Conservation (phyloP, 2,797 vertebrate species). For the Cottoperca gobio region DNA sequence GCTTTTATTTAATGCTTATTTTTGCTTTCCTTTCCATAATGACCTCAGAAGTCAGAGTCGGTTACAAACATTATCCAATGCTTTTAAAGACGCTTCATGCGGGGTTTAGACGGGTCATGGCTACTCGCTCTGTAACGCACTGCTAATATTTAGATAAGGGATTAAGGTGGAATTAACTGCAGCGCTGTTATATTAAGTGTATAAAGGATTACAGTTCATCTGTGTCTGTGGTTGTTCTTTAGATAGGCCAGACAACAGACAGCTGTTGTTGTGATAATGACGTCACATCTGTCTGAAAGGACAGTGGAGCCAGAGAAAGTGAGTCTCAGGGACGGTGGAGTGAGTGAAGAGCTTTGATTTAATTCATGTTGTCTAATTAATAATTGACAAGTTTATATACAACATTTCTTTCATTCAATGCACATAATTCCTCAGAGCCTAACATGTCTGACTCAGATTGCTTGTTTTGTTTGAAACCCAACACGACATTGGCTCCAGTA, state of each 20-base stretch:
- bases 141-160: not conserved
- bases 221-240: conserved; percentile 16
- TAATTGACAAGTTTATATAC: no score
- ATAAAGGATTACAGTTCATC: conserved; percentile 27
- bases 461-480: not conserved
- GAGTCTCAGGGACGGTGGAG: conserved; percentile 1
- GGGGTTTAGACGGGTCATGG: not conserved
- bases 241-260: conserved; percentile 48
- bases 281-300: conserved; percentile 48
- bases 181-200: not conserved
- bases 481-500: not conserved
- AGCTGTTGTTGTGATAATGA: conserved; percentile 47
- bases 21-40: not conserved
- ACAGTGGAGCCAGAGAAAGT: conserved; percentile 26
- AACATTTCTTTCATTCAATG: no score
- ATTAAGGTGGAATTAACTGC: conserved; percentile 21
- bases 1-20: not conserved
- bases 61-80: not conserved
- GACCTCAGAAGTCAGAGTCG: not conserved
- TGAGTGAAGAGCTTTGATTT: no score
- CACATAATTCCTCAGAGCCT: not conserved
- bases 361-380: no score
- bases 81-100: not conserved
- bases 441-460: not conserved
- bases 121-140: not conserved